phyloP scores from a whole-genome alignment of 2,888 invertebrate species.

The Germaria angustata region DNA sequence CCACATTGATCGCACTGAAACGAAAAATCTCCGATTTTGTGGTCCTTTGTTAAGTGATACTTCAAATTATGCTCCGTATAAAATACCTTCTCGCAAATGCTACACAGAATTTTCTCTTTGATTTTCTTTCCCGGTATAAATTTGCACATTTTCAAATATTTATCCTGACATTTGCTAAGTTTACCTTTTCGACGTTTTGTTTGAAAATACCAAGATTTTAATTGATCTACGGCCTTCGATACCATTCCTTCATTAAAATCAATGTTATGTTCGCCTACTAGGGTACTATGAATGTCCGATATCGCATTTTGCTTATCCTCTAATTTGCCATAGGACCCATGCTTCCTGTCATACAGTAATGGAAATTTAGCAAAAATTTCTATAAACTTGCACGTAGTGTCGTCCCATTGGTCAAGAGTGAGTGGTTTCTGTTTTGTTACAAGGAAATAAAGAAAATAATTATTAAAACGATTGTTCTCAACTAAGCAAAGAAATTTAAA shows the following conservation, averaged over 20 bases:
- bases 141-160: slow-evolving; percentile 69
- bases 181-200: slow-evolving; percentile 52
- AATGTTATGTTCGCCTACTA: slow-evolving; percentile 61
- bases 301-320: slow-evolving; percentile 69
- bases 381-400: slow-evolving; percentile 70
- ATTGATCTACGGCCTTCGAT: slow-evolving; percentile 70
- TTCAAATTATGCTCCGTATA: slow-evolving; percentile 71
- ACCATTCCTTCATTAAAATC: slow-evolving; percentile 71
- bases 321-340: slow-evolving; percentile 70
- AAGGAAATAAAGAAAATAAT: slow-evolving; percentile 48
- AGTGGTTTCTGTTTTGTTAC: slow-evolving; percentile 56
- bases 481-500: neutral
- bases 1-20: slow-evolving; percentile 72
- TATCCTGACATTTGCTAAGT: slow-evolving; percentile 68
- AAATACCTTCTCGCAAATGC: slow-evolving; percentile 70
- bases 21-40: slow-evolving; percentile 74
- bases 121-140: slow-evolving; percentile 71
- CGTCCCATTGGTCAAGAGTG: slow-evolving; percentile 43
- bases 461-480: slow-evolving; percentile 20
- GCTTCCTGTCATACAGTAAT: slow-evolving; percentile 70
- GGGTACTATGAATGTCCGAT: slow-evolving; percentile 68
- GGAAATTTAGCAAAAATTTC: slow-evolving; percentile 72
- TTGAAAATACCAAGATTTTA: slow-evolving; percentile 73
- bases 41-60: slow-evolving; percentile 71
- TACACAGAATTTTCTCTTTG: slow-evolving; percentile 70